Base-by-base conservation (phyloP, 2,888 invertebrate genomes). In the Crossocerus cetratus region DNA sequence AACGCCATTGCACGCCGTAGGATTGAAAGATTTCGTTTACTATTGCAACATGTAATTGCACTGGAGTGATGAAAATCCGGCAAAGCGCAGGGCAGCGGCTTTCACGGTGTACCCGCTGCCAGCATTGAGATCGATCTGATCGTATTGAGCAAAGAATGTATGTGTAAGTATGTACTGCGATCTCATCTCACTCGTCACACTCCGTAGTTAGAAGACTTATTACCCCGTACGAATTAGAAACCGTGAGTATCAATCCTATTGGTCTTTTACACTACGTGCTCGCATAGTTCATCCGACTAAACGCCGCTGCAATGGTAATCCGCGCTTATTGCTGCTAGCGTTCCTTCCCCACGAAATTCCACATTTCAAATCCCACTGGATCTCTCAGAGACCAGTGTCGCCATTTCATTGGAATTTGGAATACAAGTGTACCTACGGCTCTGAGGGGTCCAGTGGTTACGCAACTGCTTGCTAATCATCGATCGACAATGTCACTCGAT, bases 321-420 rank as follows among this genome's bases (percentile, higher is more conserved):
- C 63, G 79, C 76, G 68, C 78, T 32, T 81, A 81, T 81, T 81
- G 78, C 81, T 81, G 78, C 81, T 81, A 81, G 70, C 60, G 72
- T 81, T 69, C 70, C 66, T 77, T 72, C 71, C 74, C 70, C 69
- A 69, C 77, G 74, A 71, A 71, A 57, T 66, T 69, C 71, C 65
- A 57, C 32, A 61, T 67, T 60, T 55, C 77, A 69, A 77, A 21
- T 42, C 56, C 62, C 67, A 44, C 23, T 59, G 70, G 14, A 62
- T 32, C 11, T 11, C 32, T 32, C 32, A 32, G 32, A 2, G 32
- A 32, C 11, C 5, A 32, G 32, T 0, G 8, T 32, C 3, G 8
- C 32, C 32, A 8, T 32, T 32, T 32, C 5, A 32, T 32, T 4
- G 11, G 3, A 32, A 32, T 32, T 32, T 32, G 5, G 32, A 32